Base-by-base conservation (phyloP, 2,113 vertebrate species). In the Typhlomys cinereus region DNA sequence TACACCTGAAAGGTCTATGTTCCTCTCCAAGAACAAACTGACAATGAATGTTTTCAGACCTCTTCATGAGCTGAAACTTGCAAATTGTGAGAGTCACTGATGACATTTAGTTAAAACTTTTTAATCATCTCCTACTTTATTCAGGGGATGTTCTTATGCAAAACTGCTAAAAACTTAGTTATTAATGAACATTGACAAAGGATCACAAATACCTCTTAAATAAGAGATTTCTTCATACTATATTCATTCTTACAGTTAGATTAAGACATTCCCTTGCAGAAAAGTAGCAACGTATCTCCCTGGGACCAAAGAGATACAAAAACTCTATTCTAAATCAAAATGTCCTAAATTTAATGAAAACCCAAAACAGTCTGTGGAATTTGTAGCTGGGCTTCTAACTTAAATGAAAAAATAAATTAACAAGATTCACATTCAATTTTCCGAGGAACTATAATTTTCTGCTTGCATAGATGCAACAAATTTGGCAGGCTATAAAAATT, bases 351-450 rank as follows among this genome's bases (percentile, higher is more conserved):
- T 78, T 76, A 70, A 89, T 81, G 52, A 92, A 96, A 95, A 91
- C 14, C 14, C 29, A 90, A 85, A 83, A 46, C 15, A 85, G 13
- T 78, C 79, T 64, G 31, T 94, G 64, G 41, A 73, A 88, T 81
- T 67, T 82, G 48, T 66, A 61, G 14, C 52, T 71, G 44, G 44
- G 29, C 27, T 84, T 87, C 50, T 78, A 88, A 85, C 39, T 90
- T 69, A 46, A 94, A 94, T 48, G 41, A 82, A 79, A 93, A 57
- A 91, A 93, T 82, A 90, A 79, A 88, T 86, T 88, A n/a, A 84
- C 92, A 74, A 62, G 41, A 80, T 90, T 90, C 36, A 85, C 90
- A 92, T 89, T 83, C 41, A 59, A 70, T 88, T 91, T 96, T 82
- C 50, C 36, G 73, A 91, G 89, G 44, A 62, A 91, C 36, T 85